These are phyloP conservation scores for Coracopsis vasa DNA, from an alignment of 2,113 vertebrate genomes.

Conservation along the genomic window DNA sequence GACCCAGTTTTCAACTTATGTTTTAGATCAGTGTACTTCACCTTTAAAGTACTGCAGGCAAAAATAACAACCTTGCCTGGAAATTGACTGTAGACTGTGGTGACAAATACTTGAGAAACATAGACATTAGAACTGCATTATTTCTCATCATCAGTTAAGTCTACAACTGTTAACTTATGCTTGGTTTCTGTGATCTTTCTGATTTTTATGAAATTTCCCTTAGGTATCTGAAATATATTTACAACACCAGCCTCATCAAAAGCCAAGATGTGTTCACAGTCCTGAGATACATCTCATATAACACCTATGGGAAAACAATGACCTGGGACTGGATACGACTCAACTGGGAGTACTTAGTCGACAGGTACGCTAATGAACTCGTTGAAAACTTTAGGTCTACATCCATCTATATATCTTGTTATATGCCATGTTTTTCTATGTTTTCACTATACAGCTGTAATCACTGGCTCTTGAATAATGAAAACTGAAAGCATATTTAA, in stretches of 20 bases:
- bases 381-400: not conserved
- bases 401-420: not conserved
- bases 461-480: not conserved
- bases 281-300: conserved; percentile 88
- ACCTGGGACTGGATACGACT: conserved; percentile 94
- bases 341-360: conserved; percentile 92
- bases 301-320: conserved; percentile 88
- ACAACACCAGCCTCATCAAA: conserved; percentile 82
- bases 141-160: not conserved
- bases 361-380: conserved; percentile 74
- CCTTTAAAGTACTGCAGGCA: not conserved
- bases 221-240: conserved; percentile 85
- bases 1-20: not conserved
- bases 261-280: conserved; percentile 92
- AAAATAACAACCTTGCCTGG: not conserved
- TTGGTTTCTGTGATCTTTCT: not conserved
- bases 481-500: not conserved
- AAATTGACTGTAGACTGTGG: not conserved
- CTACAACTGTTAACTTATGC: not conserved
- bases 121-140: not conserved
- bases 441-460: not conserved
- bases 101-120: not conserved
- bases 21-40: not conserved
- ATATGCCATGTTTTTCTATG: not conserved
- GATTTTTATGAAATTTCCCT: conserved; percentile 2